A percentile compares a stretch with the other conserved stretches of the same genome.
phyloP scores from a whole-genome alignment of 1,140 invertebrate genomes.

The Trypoxylus dichotomus region DNA sequence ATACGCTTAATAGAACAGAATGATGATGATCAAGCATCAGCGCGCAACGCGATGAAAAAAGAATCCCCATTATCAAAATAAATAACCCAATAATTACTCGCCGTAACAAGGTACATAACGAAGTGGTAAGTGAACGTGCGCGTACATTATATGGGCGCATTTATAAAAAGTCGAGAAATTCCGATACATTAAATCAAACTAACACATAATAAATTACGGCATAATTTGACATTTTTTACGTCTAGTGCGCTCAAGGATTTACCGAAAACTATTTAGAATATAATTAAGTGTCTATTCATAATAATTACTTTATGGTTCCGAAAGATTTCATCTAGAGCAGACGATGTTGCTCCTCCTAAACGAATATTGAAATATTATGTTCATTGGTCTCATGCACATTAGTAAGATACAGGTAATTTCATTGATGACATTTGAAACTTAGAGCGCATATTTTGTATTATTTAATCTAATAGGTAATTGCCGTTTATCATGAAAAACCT shows the following conservation, averaged over 20 bases:
- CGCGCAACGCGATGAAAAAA: neutral
- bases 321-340: neutral
- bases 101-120: conserved; percentile 12
- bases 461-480: no score
- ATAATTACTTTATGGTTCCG: conserved; percentile 7
- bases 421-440: no score
- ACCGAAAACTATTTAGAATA: conserved; percentile 3
- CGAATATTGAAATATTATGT: no score
- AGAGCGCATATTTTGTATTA: no score
- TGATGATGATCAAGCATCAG: conserved; percentile 1
- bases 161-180: neutral
- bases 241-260: neutral
- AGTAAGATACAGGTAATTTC: neutral
- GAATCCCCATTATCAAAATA: conserved; percentile 22
- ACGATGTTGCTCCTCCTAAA: neutral
- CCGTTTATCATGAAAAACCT: no score
- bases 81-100: conserved; percentile 23
- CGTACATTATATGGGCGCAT: neutral
- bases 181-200: conserved; percentile 21
- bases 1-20: conserved; percentile 20
- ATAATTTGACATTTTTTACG: conserved; percentile 17
- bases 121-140: neutral
- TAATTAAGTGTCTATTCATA: conserved; percentile 9
- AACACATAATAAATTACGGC: conserved; percentile 15
- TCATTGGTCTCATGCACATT: neutral